phyloP scores from a whole-genome alignment of 2,888 invertebrate species.

The Pseudanteris insignis region DNA sequence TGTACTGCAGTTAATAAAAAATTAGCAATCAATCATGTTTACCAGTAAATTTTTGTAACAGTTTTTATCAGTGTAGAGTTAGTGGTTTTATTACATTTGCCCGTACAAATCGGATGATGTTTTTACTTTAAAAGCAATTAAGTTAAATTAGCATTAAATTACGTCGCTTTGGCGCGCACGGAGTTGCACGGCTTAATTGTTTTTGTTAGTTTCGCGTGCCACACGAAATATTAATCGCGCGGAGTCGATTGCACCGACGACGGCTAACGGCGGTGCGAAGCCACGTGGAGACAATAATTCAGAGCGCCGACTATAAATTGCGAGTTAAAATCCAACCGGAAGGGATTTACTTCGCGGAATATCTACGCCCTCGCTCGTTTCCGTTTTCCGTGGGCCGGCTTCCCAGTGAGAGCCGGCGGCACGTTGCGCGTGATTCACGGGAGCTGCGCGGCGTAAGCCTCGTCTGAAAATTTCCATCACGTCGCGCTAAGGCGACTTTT shows the following conservation, averaged over 20 bases:
- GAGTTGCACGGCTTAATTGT: slow-evolving; percentile 28
- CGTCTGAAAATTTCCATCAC: slow-evolving; percentile 39
- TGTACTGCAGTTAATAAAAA: too few species aligned
- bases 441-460: slow-evolving; percentile 36
- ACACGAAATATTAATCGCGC: slow-evolving; percentile 53
- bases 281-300: slow-evolving; percentile 58
- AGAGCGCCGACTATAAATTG: slow-evolving; percentile 56
- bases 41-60: too few species aligned
- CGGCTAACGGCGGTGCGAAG: slow-evolving; percentile 45
- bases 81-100: too few species aligned
- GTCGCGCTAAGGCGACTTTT: slow-evolving; percentile 28
- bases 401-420: slow-evolving; percentile 30
- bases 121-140: too few species aligned
- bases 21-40: too few species aligned
- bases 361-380: slow-evolving; percentile 42
- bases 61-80: too few species aligned
- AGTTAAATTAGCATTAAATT: slow-evolving; percentile 41
- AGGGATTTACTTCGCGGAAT: slow-evolving; percentile 57
- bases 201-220: slow-evolving; percentile 39
- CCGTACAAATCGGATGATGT: too few species aligned
- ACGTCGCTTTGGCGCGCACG: slow-evolving; percentile 9
- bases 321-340: slow-evolving; percentile 60
- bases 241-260: slow-evolving; percentile 46
- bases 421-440: slow-evolving; percentile 40
- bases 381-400: slow-evolving; percentile 38